Conservation (phyloP, 2,113 vertebrate genomes). For the Marcusenius ussheri region DNA sequence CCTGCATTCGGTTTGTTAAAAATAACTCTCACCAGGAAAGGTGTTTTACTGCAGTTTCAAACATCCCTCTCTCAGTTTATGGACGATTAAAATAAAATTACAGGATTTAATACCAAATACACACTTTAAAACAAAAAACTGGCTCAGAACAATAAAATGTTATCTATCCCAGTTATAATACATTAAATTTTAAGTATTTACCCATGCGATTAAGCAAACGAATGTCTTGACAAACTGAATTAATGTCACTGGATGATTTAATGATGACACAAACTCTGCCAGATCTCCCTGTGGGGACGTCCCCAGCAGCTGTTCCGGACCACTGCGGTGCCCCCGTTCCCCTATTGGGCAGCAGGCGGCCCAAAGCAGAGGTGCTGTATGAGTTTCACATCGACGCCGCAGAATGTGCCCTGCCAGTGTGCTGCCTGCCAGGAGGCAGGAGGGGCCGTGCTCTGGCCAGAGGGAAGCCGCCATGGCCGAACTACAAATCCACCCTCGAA, state of each 20-base stretch:
- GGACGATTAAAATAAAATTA: background rate
- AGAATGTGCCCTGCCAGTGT: background rate
- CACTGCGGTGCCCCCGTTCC: background rate
- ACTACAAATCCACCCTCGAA: background rate
- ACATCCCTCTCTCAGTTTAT: background rate
- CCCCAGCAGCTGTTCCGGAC: background rate
- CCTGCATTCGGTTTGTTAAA: background rate
- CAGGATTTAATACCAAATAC: background rate
- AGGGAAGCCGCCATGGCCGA: background rate
- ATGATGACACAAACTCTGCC: background rate
- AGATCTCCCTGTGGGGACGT: background rate
- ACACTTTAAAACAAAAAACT: background rate
- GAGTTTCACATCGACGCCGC: background rate
- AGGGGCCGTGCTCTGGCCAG: background rate
- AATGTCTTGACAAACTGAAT: slow-evolving; percentile 6
- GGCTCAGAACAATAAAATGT: background rate
- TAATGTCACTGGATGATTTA: slow-evolving; percentile 12
- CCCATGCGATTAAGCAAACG: background rate
- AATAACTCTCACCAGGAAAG: background rate
- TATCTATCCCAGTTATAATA: background rate
- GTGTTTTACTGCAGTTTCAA: background rate
- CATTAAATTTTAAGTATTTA: background rate
- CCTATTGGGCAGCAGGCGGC: background rate
- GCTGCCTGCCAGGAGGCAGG: background rate
- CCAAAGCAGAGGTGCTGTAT: background rate